phyloP scores from a whole-genome alignment of 2,888 invertebrate species.

The Bugula neritina region DNA sequence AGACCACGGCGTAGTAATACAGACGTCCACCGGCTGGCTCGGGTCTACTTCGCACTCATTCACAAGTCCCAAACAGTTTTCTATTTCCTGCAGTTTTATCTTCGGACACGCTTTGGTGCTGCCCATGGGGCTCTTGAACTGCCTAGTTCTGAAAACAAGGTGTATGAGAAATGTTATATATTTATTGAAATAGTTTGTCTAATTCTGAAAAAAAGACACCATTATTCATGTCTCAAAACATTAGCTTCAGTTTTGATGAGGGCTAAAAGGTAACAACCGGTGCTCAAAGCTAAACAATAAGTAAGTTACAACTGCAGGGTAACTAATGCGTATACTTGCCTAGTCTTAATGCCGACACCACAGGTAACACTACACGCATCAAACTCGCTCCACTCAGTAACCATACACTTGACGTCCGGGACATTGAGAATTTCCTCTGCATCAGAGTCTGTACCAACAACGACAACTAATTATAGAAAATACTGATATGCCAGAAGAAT shows the following conservation, averaged over 20 bases:
- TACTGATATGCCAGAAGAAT: too few relatives aligned
- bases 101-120: conserved; percentile 40
- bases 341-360: conserved; percentile 62
- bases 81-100: conserved; percentile 40
- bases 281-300: too few relatives aligned
- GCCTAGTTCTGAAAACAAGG: conserved; percentile 31
- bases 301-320: too few relatives aligned
- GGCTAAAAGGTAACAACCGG: too few relatives aligned
- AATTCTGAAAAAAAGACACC: too few relatives aligned
- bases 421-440: not conserved
- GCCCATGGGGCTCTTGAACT: conserved; percentile 40
- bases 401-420: conserved; percentile 57
- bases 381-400: conserved; percentile 57
- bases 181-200: too few relatives aligned
- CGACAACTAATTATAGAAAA: too few relatives aligned
- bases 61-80: conserved; percentile 43
- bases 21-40: conserved; percentile 41
- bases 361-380: conserved; percentile 56
- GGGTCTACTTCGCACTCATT: conserved; percentile 32
- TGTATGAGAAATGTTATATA: too few relatives aligned
- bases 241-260: too few relatives aligned
- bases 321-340: conserved; percentile 56
- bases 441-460: too few relatives aligned
- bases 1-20: conserved; percentile 70
- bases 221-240: too few relatives aligned